Evolutionary conservation across 2,797 vertebrate genomes (phyloP), one percentile per base, ranked within the genome.

Genomic region (Pangasius larnaudii): DNA sequence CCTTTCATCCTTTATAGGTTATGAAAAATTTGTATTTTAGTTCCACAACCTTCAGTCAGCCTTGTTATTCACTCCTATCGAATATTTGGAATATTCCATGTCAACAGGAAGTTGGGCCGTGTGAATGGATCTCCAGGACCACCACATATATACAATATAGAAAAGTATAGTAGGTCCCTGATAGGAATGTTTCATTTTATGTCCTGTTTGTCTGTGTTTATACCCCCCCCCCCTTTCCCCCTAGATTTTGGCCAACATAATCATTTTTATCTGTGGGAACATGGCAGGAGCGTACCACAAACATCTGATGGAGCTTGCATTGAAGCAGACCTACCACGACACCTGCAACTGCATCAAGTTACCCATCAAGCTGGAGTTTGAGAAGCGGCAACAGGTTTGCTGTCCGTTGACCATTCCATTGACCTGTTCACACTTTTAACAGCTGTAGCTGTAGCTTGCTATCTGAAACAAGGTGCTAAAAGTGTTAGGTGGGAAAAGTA

Each of bases 281-380:
- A 95, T 99, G 96, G 98, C 97, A 0, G 98, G 98, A 22, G 98
- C 98, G 0, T 99, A 99, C 92, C 98, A 99, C 93, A 99, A 99
- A 61, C 98, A 99, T 80, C 95, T 99, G 88, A 99, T 99, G 98
- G 98, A 99, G 63, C 93, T 99, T 2, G 98, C 98, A 0, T 95
- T 99, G 10, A 97, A 97, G 92, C 98, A 99, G 90, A 99, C 98
- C 0, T 99, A 99, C 89, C 97, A 98, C 88, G 98, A 99, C 94
- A 99, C 98, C 0, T 99, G 98, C 94, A 99, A 99, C 93, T 99
- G 98, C 94, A 99, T 99, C 94, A 99, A 99, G 93, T 99, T 98
- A 24, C 97, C 98, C 9, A 99, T 99, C 94, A 99, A 99, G 92
- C 90, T 99, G 91, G 98, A 99, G 89, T 99, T 99, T 94, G 98